These are phyloP conservation scores for Syngnathus acus DNA, from an alignment of 2,797 vertebrate genomes.

Conservation along the genomic window DNA sequence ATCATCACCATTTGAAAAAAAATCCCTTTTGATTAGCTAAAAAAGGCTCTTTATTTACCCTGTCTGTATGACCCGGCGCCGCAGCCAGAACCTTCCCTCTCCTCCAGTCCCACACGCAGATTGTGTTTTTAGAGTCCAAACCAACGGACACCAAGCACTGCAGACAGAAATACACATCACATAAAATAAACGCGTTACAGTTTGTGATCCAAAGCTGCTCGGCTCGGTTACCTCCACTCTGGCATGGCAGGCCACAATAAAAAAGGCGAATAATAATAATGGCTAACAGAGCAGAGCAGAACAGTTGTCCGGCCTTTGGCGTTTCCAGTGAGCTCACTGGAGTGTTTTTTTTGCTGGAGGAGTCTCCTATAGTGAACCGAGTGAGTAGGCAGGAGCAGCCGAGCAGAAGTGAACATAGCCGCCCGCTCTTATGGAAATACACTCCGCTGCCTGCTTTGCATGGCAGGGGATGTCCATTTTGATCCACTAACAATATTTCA, in stretches of 20 bases:
- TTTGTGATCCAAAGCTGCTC: constrained; percentile 27
- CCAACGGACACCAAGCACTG: constrained; percentile 97
- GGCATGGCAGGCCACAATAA: constrained; percentile 32
- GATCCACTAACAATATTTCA: constrained; percentile 23
- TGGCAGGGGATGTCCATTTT: constrained; percentile 33
- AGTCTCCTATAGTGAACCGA: constrained; percentile 55
- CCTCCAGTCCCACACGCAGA: constrained; percentile 99
- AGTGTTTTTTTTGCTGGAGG: constrained; percentile 56
- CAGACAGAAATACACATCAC: constrained; percentile 37
- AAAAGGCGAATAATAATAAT: constrained; percentile 47
- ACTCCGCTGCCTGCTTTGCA: constrained; percentile 32
- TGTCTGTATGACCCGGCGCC: constrained; percentile 94
- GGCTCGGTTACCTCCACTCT: constrained; percentile 15
- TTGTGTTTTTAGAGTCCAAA: constrained; percentile 96
- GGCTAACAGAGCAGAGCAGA: constrained; percentile 41
- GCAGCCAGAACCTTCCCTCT: constrained; percentile 89
- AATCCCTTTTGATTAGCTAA: constrained; percentile 61
- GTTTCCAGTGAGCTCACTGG: constrained; percentile 47
- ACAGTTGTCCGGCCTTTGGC: constrained; percentile 61
- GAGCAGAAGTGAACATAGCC: constrained; percentile 47
- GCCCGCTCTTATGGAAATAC: constrained; percentile 49
- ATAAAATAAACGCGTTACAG: constrained; percentile 25
- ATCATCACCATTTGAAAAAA: constrained; percentile 54
- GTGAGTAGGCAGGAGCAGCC: constrained; percentile 52
- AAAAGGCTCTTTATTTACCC: constrained; percentile 73